Evolutionary conservation across 2,113 vertebrate species (phyloP), one percentile per base, ranked within the genome.

Genomic region (Phrynocephalus versicolor): DNA sequence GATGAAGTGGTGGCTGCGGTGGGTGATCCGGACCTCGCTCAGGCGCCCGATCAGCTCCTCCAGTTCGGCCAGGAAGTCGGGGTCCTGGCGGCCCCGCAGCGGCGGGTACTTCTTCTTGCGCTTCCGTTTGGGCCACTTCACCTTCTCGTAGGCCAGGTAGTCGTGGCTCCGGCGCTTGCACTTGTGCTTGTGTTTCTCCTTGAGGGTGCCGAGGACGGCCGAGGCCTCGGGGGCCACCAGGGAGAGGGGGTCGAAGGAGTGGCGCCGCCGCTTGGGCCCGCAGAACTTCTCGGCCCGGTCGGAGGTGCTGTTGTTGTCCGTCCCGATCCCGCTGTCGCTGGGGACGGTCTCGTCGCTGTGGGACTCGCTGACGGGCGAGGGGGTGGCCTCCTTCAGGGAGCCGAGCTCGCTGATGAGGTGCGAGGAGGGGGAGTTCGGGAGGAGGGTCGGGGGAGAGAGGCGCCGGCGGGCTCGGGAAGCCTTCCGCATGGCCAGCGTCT

Each of bases 61-160:
- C 9, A 99, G 85, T 19, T 99, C 98, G 0, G 98, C 97, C 1
- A 99, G 94, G 87, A 99, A 99, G 62, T 98, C 98, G 0, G 98
- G 98, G 93, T 99, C 98, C 90, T 99, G 98, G 57, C 98, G 95
- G 75, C 96, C 94, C 33, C 96, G 97, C 21, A 99, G 96, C 87
- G 97, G 97, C 65, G 98, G 97, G 85, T 98, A 98, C 91, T 99
- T 99, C 96, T 98, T 99, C 96, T 99, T 99, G 77, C 98, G 97
- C 95, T 99, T 99, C 75, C 97, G 95, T 92, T 99, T 99, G 93
- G 98, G 98, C 77, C 97, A 96, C 94, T 99, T 99, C 90, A 98
- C 95, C 85, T 98, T 97, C 91, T 97, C 97, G 0, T 97, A 98
- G 79, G 96, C 97, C n/a, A 97, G 95, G 93, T 97, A 98, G 88